Percentiles rank a stretch among this genome's conserved stretches.
These are phyloP conservation scores for Lasiommata megera DNA, from an alignment of 2,888 invertebrate genomes.

Conservation along the genomic window DNA sequence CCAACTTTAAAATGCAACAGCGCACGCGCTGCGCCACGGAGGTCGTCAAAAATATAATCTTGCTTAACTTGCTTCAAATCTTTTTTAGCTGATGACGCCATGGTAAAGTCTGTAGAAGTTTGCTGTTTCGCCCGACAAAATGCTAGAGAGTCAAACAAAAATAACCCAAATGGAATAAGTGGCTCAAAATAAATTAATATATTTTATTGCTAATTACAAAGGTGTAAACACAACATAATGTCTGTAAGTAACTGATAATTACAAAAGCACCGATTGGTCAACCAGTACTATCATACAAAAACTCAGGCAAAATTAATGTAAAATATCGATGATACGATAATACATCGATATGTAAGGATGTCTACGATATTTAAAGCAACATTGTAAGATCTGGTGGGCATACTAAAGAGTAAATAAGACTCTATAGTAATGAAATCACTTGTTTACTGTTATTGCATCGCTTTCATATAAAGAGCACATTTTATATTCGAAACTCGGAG, in stretches of 20 bases:
- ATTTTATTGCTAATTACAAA: too few relatives aligned
- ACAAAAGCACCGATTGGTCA: background rate
- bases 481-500: slow-evolving; percentile 3
- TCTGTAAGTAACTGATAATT: background rate
- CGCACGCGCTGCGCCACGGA: too few relatives aligned
- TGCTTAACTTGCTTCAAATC: too few relatives aligned
- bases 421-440: slow-evolving; percentile 57
- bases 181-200: too few relatives aligned
- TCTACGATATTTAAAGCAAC: slow-evolving; percentile 55
- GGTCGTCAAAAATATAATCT: too few relatives aligned
- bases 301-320: background rate
- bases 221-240: background rate
- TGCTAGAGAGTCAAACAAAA: too few relatives aligned
- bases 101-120: too few relatives aligned
- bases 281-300: background rate
- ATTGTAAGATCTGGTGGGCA: slow-evolving; percentile 43
- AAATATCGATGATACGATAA: background rate
- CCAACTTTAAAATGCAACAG: too few relatives aligned
- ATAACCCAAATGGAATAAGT: too few relatives aligned
- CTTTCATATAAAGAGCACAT: slow-evolving; percentile 6
- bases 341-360: background rate
- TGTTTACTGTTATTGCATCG: slow-evolving; percentile 59
- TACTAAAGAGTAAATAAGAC: slow-evolving; percentile 8
- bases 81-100: too few relatives aligned
- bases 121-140: too few relatives aligned